Evolutionary conservation across 2,888 invertebrate species (phyloP).

Genomic region (Syrista parreyssii): DNA sequence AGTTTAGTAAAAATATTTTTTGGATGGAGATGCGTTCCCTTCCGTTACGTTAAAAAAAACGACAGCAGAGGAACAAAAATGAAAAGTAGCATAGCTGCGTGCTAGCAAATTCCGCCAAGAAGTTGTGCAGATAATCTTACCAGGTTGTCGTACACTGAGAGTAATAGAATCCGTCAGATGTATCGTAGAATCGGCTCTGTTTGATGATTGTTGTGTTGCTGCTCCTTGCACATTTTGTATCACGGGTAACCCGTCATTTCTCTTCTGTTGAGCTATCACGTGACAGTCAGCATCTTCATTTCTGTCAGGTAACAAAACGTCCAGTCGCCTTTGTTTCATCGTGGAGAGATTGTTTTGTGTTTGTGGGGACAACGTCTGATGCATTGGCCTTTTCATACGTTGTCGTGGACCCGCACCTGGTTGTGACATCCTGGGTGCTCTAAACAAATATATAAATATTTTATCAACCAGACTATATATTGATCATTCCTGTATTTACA

Average conservation of each 20-base stretch:
- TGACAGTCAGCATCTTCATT: conserved; percentile 82
- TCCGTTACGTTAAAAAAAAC: conserved; percentile 12
- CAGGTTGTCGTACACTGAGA: conserved; percentile 70
- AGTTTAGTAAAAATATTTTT: conserved; percentile 48
- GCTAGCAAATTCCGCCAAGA: not conserved
- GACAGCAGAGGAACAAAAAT: conserved; percentile 19
- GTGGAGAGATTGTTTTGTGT: conserved; percentile 50
- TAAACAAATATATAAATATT: conserved; percentile 23
- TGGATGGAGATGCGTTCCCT: conserved; percentile 9
- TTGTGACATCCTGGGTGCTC: conserved; percentile 49
- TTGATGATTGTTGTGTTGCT: conserved; percentile 44
- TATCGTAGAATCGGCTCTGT: conserved; percentile 69
- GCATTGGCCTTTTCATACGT: conserved; percentile 58
- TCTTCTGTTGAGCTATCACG: conserved; percentile 79
- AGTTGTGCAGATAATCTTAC: conserved; percentile 39
- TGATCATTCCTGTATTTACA: too few relatives aligned
- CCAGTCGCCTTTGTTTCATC: conserved; percentile 68
- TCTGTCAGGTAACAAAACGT: conserved; percentile 75
- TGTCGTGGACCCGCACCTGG: conserved; percentile 53
- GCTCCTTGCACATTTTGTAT: conserved; percentile 80
- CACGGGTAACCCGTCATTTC: conserved; percentile 78
- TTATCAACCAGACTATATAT: too few relatives aligned
- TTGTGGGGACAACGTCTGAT: conserved; percentile 27
- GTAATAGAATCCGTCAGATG: conserved; percentile 81
- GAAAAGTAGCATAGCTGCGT: conserved; percentile 15